phyloP scores from a whole-genome alignment of 2,888 invertebrate genomes.

The Reticulitermes lucifugus region DNA sequence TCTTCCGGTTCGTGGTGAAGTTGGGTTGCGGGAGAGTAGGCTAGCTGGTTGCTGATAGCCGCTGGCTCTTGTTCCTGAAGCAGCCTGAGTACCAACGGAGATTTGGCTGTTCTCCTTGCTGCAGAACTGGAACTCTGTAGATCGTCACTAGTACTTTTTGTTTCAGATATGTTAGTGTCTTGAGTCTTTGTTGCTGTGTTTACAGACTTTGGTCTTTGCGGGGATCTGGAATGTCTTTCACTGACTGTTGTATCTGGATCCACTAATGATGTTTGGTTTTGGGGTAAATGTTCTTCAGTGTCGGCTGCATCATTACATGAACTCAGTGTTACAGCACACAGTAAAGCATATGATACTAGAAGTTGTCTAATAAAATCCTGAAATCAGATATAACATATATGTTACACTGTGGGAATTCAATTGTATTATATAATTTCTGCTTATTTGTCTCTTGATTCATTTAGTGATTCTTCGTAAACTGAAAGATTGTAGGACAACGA shows the following conservation, averaged over 20 bases:
- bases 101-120: not conserved
- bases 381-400: not conserved
- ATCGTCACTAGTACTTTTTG: not conserved
- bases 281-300: not conserved
- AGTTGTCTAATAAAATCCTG: not conserved
- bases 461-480: too few species aligned
- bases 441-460: too few species aligned
- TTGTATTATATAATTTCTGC: too few species aligned
- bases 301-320: not conserved
- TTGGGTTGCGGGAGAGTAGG: not conserved
- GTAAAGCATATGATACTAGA: not conserved
- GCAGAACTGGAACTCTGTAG: constrained; percentile 1
- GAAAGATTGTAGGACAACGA: too few species aligned
- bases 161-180: not conserved
- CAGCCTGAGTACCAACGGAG: constrained; percentile 28
- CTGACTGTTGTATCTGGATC: not conserved
- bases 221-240: not conserved
- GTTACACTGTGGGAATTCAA: too few species aligned
- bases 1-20: not conserved
- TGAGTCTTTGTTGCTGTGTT: not conserved
- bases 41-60: constrained; percentile 18
- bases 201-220: not conserved
- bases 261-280: not conserved
- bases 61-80: constrained; percentile 17
- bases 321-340: not conserved